Conservation (phyloP, 2,113 vertebrate genomes). For the Colinus virginianus region DNA sequence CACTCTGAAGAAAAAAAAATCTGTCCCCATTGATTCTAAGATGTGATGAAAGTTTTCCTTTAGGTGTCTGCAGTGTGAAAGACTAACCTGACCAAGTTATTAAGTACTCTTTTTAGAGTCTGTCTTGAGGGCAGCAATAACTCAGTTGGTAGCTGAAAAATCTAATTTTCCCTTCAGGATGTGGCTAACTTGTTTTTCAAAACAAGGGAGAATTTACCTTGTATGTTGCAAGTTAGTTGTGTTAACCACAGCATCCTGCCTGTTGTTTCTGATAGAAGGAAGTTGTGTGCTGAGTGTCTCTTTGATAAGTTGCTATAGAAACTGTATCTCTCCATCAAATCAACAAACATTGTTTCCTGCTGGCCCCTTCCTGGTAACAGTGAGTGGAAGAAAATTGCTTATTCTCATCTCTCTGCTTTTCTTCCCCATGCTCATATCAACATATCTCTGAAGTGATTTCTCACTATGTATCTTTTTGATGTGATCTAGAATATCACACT, state of each 20-base stretch:
- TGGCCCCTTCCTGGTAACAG: background rate
- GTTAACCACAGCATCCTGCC: conserved; percentile 44
- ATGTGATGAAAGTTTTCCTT: no score
- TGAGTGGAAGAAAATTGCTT: background rate
- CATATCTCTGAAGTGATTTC: background rate
- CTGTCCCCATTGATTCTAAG: no score
- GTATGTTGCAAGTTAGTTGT: background rate
- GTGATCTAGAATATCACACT: background rate
- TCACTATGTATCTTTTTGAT: background rate
- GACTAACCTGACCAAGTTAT: background rate
- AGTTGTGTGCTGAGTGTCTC: background rate
- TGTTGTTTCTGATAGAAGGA: background rate
- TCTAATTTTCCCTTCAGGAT: background rate
- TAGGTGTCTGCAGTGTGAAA: no score
- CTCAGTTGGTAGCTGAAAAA: background rate
- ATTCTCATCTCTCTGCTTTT: background rate
- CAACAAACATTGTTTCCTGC: background rate
- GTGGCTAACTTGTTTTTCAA: conserved; percentile 13
- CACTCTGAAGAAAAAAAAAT: no score
- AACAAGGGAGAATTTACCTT: background rate
- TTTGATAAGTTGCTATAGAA: background rate
- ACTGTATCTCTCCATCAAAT: background rate
- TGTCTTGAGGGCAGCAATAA: background rate
- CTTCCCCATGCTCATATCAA: background rate
- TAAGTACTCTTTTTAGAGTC: background rate